Evolutionary conservation across 2,113 vertebrate species (phyloP).

Genomic region (Natator depressus): DNA sequence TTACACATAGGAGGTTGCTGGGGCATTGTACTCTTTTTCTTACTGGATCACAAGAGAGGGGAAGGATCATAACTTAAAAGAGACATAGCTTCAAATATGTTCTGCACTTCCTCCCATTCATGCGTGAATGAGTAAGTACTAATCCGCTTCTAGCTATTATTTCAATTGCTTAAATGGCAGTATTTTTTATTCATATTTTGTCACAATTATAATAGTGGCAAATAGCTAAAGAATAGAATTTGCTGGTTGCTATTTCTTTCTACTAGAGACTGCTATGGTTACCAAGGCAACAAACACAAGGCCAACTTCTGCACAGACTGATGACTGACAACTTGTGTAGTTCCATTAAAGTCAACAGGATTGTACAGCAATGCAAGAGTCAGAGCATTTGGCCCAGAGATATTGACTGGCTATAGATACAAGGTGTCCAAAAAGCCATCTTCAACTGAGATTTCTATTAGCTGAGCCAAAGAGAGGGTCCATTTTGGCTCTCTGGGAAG

Average conservation of each 20-base stretch:
- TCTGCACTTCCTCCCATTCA: not conserved
- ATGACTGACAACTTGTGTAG: rapidly evolving
- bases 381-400: not conserved
- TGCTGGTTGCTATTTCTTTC: not conserved
- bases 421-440: not conserved
- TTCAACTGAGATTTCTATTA: not conserved
- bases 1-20: constrained; percentile 4
- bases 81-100: not conserved
- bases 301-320: not conserved
- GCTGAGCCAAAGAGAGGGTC: not conserved
- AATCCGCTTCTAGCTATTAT: not conserved
- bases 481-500: not conserved
- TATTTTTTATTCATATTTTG: not conserved
- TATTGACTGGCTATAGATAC: not conserved
- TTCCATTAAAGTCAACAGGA: not conserved
- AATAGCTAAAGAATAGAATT: not conserved
- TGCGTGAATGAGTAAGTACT: not conserved
- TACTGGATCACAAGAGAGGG: constrained; percentile 21
- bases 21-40: constrained; percentile 5
- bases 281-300: not conserved
- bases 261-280: not conserved
- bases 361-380: rapidly evolving
- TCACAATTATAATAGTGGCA: not conserved
- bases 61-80: constrained; percentile 3
- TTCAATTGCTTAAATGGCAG: not conserved